Evolutionary conservation across 2,888 invertebrate species (phyloP), one percentile per base, ranked within the genome.

Genomic region (Ormia ochracea): DNA sequence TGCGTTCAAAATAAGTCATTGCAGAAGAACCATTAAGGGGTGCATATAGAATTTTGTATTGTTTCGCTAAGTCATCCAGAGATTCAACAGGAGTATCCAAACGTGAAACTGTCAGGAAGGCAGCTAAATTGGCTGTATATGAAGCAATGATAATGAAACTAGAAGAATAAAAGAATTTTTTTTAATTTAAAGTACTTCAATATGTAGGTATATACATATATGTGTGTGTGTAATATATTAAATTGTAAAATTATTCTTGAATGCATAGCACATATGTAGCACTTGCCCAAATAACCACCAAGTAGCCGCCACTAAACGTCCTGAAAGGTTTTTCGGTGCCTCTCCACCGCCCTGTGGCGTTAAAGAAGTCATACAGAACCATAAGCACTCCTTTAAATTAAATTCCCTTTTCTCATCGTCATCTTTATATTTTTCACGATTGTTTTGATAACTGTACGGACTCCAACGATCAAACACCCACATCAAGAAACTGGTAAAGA

Each of bases 291-390:
- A 99, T 23, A 99, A 91, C 99, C 99, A 99, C 98, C 98, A 98
- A 0, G 98, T 98, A 1, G 98, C 98, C 0, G 98, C 98, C 0
- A 99, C 94, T 10, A 99, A 91, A 59, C 98, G 92, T 0, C 98
- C 98, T 0, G 98, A 98, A 0, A 99, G 91, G 89, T 98, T 98
- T 89, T 98, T 97, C 0, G 98, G 98, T 0, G 98, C 98, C 89
- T 98, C 98, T 0, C 98, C 98, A 0, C 98, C 98, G 0, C 98
- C 97, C 90, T 95, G 93, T 0, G 99, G 99, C 0, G 98, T 99
- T 17, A 99, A 90, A 36, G 98, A 98, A 43, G 98, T 98, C 97
- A 99, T 98, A 87, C 98, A 98, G 89, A 99, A 99, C 98, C 98
- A 99, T 0, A 99, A 92, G 86, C 98, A 98, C 90, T 99, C 99